Conservation (phyloP, 2,113 vertebrate genomes). For the Lagopus leucura region DNA sequence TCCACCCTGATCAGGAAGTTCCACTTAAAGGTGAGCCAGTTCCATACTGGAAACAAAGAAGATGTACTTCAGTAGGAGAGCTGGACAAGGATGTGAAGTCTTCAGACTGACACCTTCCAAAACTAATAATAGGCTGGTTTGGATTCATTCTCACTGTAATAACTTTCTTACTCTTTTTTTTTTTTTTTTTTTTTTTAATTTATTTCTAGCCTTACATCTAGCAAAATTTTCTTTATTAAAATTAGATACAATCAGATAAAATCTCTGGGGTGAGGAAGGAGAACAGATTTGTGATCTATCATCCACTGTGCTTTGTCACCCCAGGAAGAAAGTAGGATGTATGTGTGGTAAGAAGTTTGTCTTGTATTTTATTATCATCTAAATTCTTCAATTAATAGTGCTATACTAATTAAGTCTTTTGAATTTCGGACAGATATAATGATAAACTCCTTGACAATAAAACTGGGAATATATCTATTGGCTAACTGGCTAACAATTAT, state of each 20-base stretch:
- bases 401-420: not conserved
- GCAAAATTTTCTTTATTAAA: not conserved
- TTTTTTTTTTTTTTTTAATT: not conserved
- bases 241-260: not conserved
- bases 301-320: not conserved
- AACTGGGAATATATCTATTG: not conserved
- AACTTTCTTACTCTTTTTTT: no score
- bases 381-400: not conserved
- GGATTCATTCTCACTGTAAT: not conserved
- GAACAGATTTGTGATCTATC: not conserved
- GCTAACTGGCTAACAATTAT: constrained; percentile 28
- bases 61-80: not conserved
- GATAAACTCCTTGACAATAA: constrained; percentile 23
- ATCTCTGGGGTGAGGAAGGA: not conserved
- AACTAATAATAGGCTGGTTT: not conserved
- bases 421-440: not conserved
- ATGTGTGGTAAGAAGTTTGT: not conserved
- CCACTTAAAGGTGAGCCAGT: not conserved
- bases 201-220: not conserved
- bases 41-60: not conserved
- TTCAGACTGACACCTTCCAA: not conserved
- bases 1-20: not conserved
- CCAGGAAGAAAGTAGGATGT: not conserved
- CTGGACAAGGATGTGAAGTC: not conserved
- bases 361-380: constrained; percentile 8